phyloP scores from a whole-genome alignment of 1,140 invertebrate species.

The Bombus impatiens region DNA sequence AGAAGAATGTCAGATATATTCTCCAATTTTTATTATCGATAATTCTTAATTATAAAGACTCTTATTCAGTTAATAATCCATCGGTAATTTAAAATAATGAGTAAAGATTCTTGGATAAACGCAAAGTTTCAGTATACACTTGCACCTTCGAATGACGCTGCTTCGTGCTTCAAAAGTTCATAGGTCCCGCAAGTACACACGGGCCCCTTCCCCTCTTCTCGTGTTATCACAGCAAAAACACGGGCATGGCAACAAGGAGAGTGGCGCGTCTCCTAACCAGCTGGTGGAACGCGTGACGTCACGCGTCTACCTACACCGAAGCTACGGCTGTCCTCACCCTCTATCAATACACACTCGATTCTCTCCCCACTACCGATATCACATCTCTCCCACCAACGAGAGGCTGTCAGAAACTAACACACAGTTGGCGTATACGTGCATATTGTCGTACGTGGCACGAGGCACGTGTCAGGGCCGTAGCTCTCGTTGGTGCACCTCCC shows the following conservation, averaged over 20 bases:
- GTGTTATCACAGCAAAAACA: constrained; percentile 39
- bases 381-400: not conserved
- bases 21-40: not conserved
- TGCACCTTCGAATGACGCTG: not conserved
- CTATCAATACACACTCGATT: constrained; percentile 30
- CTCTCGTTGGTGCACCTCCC: not conserved
- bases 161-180: constrained; percentile 14
- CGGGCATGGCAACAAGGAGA: constrained; percentile 63
- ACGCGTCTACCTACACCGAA: constrained; percentile 54
- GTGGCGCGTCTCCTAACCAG: constrained; percentile 57
- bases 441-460: constrained; percentile 41
- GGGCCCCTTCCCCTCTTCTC: not conserved
- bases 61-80: not conserved
- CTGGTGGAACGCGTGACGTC: constrained; percentile 69
- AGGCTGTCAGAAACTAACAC: not conserved
- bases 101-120: not conserved
- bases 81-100: not conserved
- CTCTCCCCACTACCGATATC: not conserved
- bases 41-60: not conserved
- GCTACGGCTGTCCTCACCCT: constrained; percentile 9
- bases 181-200: not conserved
- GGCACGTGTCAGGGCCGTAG: constrained; percentile 48
- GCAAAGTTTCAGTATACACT: not conserved
- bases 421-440: constrained; percentile 2
- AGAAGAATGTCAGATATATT: too few relatives aligned